Percentiles rank a stretch among this genome's conserved stretches.
These are phyloP conservation scores for Grallaria varia DNA, from an alignment of 2,113 vertebrate genomes.

Conservation along the genomic window DNA sequence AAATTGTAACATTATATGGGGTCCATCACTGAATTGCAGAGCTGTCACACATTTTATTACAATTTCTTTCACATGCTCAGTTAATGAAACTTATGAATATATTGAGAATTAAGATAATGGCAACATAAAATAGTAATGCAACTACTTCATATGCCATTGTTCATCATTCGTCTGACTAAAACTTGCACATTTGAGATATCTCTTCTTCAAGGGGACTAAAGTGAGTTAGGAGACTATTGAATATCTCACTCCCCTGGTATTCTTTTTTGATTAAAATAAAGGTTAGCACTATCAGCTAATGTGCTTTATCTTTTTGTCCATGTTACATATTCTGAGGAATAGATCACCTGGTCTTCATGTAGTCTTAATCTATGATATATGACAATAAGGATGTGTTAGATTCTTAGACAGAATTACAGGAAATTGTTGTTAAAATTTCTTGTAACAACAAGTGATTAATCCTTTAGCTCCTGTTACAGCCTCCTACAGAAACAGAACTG, in stretches of 20 bases:
- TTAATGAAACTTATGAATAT: conserved; percentile 9
- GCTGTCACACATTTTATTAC: background rate
- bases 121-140: background rate
- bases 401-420: background rate
- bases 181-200: background rate
- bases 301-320: background rate
- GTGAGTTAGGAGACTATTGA: background rate
- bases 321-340: background rate
- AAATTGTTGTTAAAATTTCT: background rate
- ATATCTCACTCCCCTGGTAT: background rate
- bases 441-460: background rate
- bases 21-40: background rate
- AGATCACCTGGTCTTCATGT: background rate
- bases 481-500: background rate
- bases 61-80: background rate
- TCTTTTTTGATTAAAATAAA: background rate
- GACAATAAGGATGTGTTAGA: background rate
- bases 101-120: conserved; percentile 22
- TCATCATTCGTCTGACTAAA: background rate
- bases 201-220: background rate
- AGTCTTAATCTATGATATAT: background rate
- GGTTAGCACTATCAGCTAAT: background rate
- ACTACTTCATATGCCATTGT: background rate
- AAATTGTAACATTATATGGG: background rate
- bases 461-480: background rate